Evolutionary conservation across 2,797 vertebrate genomes (phyloP), one percentile per base, ranked within the genome.

Genomic region (Danio kyathit): DNA sequence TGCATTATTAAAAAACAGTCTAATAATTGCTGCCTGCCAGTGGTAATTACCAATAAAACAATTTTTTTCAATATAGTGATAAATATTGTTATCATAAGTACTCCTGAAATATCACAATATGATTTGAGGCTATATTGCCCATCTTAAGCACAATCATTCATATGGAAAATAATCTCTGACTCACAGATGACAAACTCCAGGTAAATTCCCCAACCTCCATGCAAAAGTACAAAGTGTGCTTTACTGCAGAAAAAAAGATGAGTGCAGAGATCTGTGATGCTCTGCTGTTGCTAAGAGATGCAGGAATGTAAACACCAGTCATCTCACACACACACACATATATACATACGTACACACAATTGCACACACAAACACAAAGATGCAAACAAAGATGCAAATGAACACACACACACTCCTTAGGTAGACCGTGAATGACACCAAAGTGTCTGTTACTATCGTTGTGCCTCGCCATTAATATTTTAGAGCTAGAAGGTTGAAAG

Each of bases 271-370:
- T 61, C 70, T 69, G 41, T 74, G 81, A 84, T 19, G 5, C 48
- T 73, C 67, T 19, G 1, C 60, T 74, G 83, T 83, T 85, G 83
- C 86, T 82, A 57, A 76, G 86, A 49, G 69, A 76, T 17, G 9
- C 44, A 43, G 75, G 81, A 84, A 87, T 83, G 84, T 84, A 86
- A 89, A 88, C 82, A 80, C 86, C 74, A 76, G 60, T 10, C 12
- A 52, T 52, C 49, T 5, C 49, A 61, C 49, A 41, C 65, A 44
- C 19, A 72, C 54, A 73, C 59, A 76, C 44, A 9, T 67, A 72
- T 65, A 56, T 40, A 54, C 13, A 76, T 43, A 73, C 51, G 71
- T 54, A 74, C 49, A 10, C 65, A 13, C 38, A n/a, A n/a, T n/a
- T n/a, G n/a, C n/a, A 56, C 40, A 54, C 14, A 76, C 43, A 73